Conservation (phyloP, 2,888 invertebrate species). For the Nasonia oneida region DNA sequence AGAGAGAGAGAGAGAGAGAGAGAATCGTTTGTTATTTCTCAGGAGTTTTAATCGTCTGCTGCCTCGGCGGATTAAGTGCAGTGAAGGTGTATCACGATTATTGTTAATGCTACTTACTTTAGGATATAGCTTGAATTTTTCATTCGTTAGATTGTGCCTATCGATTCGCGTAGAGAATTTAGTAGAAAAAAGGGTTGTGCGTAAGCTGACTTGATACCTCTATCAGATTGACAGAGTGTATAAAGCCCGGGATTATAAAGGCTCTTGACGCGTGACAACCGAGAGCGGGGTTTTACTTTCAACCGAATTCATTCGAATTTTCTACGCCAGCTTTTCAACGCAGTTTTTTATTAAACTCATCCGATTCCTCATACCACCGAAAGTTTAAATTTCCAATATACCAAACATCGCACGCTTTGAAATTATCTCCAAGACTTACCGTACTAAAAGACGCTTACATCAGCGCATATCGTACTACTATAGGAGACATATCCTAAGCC, state of each 20-base stretch:
- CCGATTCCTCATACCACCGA: too few species aligned
- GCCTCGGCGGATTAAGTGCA: not conserved
- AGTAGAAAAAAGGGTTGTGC: not conserved
- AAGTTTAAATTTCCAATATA: too few species aligned
- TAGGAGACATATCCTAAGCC: not conserved
- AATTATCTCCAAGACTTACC: too few species aligned
- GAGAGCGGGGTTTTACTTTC: not conserved
- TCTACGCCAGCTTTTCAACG: not conserved
- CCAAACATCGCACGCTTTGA: too few species aligned
- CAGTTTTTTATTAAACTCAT: not conserved
- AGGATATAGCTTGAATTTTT: too few species aligned
- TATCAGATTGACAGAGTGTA: not conserved
- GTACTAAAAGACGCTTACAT: too few species aligned
- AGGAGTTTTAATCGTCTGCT: not conserved
- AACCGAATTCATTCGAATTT: not conserved
- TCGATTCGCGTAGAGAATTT: not conserved
- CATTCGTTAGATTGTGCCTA: too few species aligned
- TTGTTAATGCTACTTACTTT: too few species aligned
- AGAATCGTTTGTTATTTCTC: not conserved
- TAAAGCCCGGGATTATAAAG: not conserved
- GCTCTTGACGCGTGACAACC: not conserved
- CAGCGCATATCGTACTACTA: too few species aligned
- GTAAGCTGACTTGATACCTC: not conserved
- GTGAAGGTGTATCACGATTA: not conserved
- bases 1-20: slow-evolving; percentile 17